phyloP scores from a whole-genome alignment of 23 tunicate genomes.

The Trididemnum nubilum region DNA sequence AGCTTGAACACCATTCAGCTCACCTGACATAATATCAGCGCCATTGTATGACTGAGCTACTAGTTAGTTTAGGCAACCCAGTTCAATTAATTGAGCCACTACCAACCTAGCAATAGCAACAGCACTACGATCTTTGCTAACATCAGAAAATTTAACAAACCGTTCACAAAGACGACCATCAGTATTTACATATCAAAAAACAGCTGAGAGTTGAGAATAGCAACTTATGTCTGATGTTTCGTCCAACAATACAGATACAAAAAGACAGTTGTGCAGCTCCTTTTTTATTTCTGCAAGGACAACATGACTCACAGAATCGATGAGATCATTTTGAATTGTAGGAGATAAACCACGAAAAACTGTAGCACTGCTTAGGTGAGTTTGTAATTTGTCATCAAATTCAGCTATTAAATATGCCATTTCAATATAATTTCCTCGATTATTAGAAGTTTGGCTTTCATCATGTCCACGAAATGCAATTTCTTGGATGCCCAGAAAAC shows the following conservation, averaged over 20 bases:
- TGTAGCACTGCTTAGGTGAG: not conserved
- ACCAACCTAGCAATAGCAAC: constrained; percentile 15
- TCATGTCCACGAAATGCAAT: constrained; percentile 26
- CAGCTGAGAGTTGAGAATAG: constrained; percentile 12
- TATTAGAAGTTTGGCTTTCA: constrained; percentile 15
- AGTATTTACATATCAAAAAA: constrained; percentile 18
- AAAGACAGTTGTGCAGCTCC: not conserved
- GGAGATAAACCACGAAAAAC: not conserved
- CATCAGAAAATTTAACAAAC: constrained; percentile 19
- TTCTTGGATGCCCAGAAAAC: too few relatives aligned
- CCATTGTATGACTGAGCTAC: constrained; percentile 29
- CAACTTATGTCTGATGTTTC: constrained; percentile 24
- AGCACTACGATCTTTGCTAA: constrained; percentile 30
- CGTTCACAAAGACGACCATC: constrained; percentile 12
- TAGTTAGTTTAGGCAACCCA: constrained; percentile 9
- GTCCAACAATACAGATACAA: not conserved
- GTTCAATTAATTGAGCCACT: constrained; percentile 13
- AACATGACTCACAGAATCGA: too few relatives aligned
- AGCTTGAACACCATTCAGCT: constrained; percentile 11
- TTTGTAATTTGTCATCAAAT: too few relatives aligned
- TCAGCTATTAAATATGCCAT: constrained; percentile 17
- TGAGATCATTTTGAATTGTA: constrained; percentile 2
- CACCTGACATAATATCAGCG: constrained; percentile 22
- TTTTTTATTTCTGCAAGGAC: too few relatives aligned
- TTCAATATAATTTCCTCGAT: constrained; percentile 21